Conservation (phyloP, 2,888 invertebrate species). For the Lithophane ornitopus region DNA sequence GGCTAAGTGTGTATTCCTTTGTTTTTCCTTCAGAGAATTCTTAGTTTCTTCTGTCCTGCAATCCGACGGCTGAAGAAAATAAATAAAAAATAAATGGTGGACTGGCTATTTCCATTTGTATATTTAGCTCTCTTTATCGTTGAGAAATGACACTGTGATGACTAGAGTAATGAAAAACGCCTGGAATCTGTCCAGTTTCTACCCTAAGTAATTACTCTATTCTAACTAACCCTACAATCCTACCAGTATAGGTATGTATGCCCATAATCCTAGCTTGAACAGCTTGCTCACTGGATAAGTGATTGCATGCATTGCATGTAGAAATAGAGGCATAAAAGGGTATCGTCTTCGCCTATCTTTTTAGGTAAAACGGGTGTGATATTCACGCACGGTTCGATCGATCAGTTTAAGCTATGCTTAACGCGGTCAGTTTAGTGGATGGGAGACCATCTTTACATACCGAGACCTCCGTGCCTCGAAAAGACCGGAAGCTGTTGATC, state of each 20-base stretch:
- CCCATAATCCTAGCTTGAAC: background rate
- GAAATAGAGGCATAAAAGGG: background rate
- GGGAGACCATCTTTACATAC: background rate
- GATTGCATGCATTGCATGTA: background rate
- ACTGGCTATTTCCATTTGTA: background rate
- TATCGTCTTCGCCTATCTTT: background rate
- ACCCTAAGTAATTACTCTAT: background rate
- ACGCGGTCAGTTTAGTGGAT: background rate
- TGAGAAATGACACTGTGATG: background rate
- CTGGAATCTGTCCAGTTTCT: background rate
- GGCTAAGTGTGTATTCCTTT: background rate
- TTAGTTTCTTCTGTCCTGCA: background rate
- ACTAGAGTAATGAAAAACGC: background rate
- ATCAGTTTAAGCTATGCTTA: background rate
- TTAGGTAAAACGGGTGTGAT: background rate
- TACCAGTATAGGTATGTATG: background rate
- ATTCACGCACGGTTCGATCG: background rate
- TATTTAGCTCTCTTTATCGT: background rate
- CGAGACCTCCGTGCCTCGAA: background rate
- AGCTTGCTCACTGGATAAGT: background rate
- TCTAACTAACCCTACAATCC: background rate
- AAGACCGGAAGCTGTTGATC: background rate
- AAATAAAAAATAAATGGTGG: too few species aligned
- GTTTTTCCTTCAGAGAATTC: background rate
- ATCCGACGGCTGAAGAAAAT: too few species aligned